Percentiles rank a stretch among this genome's conserved stretches.
Conservation (phyloP, 2,113 vertebrate species). For the Entosphenus tridentatus region DNA sequence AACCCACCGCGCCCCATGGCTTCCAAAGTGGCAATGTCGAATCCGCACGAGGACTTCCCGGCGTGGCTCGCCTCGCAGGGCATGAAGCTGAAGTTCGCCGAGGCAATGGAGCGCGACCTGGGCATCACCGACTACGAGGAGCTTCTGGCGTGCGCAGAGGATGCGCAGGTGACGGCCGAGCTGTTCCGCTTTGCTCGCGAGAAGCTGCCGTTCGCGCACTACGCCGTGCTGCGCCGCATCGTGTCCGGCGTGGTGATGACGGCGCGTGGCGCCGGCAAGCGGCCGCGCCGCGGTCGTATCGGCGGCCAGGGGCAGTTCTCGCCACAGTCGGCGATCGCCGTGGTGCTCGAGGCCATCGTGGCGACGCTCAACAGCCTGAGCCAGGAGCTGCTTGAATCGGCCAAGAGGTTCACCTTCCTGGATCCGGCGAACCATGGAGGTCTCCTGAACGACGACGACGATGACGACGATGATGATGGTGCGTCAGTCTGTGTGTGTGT, state of each 20-base stretch:
- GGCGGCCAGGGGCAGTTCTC: too few species aligned
- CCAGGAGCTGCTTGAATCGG: not conserved
- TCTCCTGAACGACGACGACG: too few species aligned
- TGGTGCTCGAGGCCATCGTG: constrained; percentile 5
- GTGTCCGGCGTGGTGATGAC: not conserved
- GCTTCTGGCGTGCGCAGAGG: constrained; percentile 2
- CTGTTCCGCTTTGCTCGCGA: not conserved
- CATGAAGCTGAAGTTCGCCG: not conserved
- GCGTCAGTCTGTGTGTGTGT: too few species aligned
- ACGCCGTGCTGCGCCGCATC: constrained; percentile 2
- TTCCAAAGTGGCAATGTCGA: not conserved
- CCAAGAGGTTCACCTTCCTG: not conserved
- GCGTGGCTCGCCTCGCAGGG: not conserved
- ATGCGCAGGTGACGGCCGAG: constrained; percentile 1
- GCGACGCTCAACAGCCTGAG: constrained; percentile 6
- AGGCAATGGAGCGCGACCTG: constrained; percentile 1
- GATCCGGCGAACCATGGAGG: not conserved
- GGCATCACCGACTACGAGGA: constrained; percentile 5
- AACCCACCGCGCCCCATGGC: too few species aligned
- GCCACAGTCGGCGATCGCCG: not conserved
- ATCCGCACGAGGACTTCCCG: constrained; percentile 4
- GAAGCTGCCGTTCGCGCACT: not conserved
- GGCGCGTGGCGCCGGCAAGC: not conserved
- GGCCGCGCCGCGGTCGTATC: too few species aligned
- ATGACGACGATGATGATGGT: too few species aligned